Evolutionary conservation across 2,888 invertebrate genomes (phyloP).

Genomic region (Drosophila glabriapex): DNA sequence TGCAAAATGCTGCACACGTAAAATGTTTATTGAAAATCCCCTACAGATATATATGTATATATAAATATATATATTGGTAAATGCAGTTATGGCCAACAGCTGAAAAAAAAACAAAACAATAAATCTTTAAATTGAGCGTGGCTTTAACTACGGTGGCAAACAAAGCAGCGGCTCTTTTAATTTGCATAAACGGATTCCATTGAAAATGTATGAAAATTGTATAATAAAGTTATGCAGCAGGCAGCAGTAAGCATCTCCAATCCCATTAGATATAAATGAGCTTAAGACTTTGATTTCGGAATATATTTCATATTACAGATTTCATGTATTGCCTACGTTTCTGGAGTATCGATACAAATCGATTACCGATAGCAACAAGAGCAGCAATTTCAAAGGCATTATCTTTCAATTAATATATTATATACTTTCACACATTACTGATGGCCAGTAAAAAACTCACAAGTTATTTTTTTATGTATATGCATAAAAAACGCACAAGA

Average conservation of each 20-base stretch:
- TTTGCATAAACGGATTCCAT: neutral
- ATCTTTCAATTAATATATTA: neutral
- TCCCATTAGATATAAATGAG: neutral
- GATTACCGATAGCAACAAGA: neutral
- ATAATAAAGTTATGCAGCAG: neutral
- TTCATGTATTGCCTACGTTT: neutral
- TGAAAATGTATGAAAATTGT: neutral
- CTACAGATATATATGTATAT: neutral
- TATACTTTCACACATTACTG: neutral
- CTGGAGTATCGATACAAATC: neutral
- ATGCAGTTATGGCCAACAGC: neutral
- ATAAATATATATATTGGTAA: no score
- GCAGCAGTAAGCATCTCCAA: neutral
- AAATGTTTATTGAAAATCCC: neutral
- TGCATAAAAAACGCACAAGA: no score
- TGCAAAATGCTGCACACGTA: constrained; percentile 1
- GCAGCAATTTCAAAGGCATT: neutral
- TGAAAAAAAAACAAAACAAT: neutral
- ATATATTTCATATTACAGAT: neutral
- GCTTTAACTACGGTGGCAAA: neutral
- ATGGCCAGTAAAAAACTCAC: no score
- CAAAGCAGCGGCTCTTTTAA: neutral
- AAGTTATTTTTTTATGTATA: no score
- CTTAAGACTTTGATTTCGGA: no score
- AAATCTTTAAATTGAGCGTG: neutral